Conservation (phyloP, 2,113 vertebrate genomes). For the Myxocyprinus asiaticus region DNA sequence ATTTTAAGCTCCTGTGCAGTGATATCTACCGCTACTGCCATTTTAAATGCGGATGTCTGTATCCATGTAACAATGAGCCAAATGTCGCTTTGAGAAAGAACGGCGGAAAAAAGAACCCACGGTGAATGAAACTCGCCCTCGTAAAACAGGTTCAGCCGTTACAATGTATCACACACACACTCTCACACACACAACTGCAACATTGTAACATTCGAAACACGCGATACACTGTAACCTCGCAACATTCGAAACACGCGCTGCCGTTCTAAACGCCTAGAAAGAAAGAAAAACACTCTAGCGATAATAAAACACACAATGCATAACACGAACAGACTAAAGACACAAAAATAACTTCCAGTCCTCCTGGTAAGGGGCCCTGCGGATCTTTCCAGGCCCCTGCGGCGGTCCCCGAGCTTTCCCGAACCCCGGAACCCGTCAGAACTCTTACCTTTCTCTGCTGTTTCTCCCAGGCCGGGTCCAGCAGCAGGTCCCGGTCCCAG, state of each 20-base stretch:
- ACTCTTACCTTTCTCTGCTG: slow-evolving; percentile 89
- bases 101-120: not conserved
- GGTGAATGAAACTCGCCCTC: slow-evolving; percentile 12
- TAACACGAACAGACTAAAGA: not conserved
- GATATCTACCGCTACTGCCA: slow-evolving; percentile 46
- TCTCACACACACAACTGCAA: not conserved
- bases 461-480: slow-evolving; percentile 93
- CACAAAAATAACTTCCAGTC: not conserved
- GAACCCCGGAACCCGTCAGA: slow-evolving; percentile 21
- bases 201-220: not conserved
- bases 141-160: slow-evolving; percentile 43
- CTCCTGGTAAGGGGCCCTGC: not conserved
- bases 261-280: not conserved
- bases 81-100: slow-evolving; percentile 9
- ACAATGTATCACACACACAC: slow-evolving; percentile 10
- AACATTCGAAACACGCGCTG: not conserved
- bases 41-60: slow-evolving; percentile 46
- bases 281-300: too few species aligned
- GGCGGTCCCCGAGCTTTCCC: slow-evolving; percentile 60
- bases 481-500: slow-evolving; percentile 88
- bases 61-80: not conserved
- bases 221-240: too few species aligned
- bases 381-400: slow-evolving; percentile 49
- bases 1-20: slow-evolving; percentile 31
- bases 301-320: not conserved